Evolutionary conservation across 2,113 vertebrate genomes (phyloP), one percentile per base, ranked within the genome.

Genomic region (Chloebia gouldiae): DNA sequence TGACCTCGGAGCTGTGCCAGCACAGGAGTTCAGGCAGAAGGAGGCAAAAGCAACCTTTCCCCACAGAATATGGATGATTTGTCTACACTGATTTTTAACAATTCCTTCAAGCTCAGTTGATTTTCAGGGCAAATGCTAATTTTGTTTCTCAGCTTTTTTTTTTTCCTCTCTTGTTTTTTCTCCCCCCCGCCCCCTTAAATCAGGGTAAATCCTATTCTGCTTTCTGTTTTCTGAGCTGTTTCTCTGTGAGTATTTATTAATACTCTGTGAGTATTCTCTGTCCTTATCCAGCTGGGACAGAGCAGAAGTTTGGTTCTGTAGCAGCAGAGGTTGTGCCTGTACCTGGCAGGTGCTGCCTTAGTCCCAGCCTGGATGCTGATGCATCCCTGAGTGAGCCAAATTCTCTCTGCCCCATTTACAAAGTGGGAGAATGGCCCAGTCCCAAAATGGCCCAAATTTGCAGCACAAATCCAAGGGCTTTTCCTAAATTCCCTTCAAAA

Each of bases 401-500:
- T 63, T 16, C 37, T 57, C 49, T 61, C 45, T 56, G 39, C 64
- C 33, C 88, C 39, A n/a, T 65, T 63, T 91, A 25, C 51, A 40
- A 78, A 88, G 33, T 33, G n/a, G 40, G 53, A 66, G 31, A 76
- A 78, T 22, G 19, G 40, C 77, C 40, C 57, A 45, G 39, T 64
- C n/a, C 17, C 53, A 27, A 10, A 85, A 56, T 21, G 35, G 54
- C 47, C 66, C 68, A 37, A 16, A 44, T 82, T 22, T 70, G 64
- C 60, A 93, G 54, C 42, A 79, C 3, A 1, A 13, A 70, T 88
- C 51, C 56, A 54, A 37, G 51, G 40, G 18, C 35, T 88, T 82
- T 53, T 73, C 56, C 53, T 86, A 75, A 60, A 86, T 85, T 82
- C 80, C 75, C 90, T 85, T 90, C 31, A 54, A 73, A 87, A 90